Percentiles rank a stretch among this genome's conserved stretches.
phyloP scores from a whole-genome alignment of 2,888 invertebrate species.

The Leptopilina myrica region DNA sequence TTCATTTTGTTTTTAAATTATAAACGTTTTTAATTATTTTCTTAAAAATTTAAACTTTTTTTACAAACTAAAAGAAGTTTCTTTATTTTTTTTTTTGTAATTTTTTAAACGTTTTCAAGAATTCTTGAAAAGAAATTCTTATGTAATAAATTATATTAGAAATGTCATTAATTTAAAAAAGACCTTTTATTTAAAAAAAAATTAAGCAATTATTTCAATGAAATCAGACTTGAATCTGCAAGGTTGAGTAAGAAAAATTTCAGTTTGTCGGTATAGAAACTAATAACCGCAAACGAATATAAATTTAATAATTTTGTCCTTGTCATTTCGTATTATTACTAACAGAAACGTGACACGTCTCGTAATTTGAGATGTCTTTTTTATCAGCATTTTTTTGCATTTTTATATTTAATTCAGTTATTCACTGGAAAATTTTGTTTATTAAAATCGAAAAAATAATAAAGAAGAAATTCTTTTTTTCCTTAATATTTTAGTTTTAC shows the following conservation, averaged over 20 bases:
- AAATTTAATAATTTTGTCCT: constrained; percentile 28
- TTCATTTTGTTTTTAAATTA: background rate
- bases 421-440: background rate
- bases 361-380: constrained; percentile 7
- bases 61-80: too few species aligned
- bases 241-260: constrained; percentile 8
- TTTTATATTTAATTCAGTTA: background rate
- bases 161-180: background rate
- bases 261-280: background rate
- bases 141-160: too few species aligned
- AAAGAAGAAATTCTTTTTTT: too few species aligned
- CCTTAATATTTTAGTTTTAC: too few species aligned
- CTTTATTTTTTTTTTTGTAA: too few species aligned
- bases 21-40: too few species aligned
- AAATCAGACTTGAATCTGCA: constrained; percentile 8
- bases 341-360: background rate
- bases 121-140: too few species aligned
- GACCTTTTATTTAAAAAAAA: background rate
- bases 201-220: background rate
- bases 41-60: too few species aligned
- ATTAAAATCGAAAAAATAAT: background rate
- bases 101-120: background rate
- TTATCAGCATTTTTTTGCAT: background rate
- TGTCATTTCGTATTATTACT: background rate
- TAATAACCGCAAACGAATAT: constrained; percentile 7